Evolutionary conservation across 2,797 vertebrate species (phyloP).

Genomic region (Botia almorhae): DNA sequence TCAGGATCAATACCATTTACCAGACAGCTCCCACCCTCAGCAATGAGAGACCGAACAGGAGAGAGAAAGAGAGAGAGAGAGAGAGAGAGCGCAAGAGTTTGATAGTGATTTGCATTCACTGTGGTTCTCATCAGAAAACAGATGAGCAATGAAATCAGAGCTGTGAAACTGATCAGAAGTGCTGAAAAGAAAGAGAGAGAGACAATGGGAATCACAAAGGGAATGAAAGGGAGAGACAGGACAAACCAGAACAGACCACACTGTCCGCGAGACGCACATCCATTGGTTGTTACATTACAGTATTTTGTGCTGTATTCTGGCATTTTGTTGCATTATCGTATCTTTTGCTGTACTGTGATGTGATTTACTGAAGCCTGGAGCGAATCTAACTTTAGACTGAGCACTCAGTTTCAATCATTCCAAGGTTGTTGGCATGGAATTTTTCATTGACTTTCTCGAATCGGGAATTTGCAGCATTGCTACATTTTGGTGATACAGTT

Average conservation of each 20-base stretch:
- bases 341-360: background rate
- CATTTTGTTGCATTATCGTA: background rate
- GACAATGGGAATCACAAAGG: background rate
- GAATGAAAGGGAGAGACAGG: background rate
- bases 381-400: slow-evolving; percentile 11
- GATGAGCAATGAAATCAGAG: slow-evolving; percentile 40
- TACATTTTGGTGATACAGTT: slow-evolving; percentile 14
- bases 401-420: slow-evolving; percentile 9
- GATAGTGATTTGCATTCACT: slow-evolving; percentile 32
- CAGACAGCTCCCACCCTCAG: slow-evolving; percentile 7
- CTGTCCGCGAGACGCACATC: background rate
- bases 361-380: slow-evolving; percentile 4
- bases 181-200: background rate
- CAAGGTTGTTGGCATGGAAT: slow-evolving; percentile 2
- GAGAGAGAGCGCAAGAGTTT: slow-evolving; percentile 16
- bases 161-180: slow-evolving; percentile 18
- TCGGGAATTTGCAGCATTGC: slow-evolving; percentile 10
- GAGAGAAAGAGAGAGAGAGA: slow-evolving; percentile 17
- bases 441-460: slow-evolving; percentile 1
- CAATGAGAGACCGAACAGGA: slow-evolving; percentile 27
- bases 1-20: slow-evolving; percentile 48
- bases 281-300: background rate
- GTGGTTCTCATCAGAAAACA: slow-evolving; percentile 19
- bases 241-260: background rate
- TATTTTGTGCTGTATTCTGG: background rate